Percentiles rank a stretch among this genome's conserved stretches.
These are phyloP conservation scores for Cyphomyrmex costatus DNA, from an alignment of 1,140 invertebrate genomes.

Conservation along the genomic window DNA sequence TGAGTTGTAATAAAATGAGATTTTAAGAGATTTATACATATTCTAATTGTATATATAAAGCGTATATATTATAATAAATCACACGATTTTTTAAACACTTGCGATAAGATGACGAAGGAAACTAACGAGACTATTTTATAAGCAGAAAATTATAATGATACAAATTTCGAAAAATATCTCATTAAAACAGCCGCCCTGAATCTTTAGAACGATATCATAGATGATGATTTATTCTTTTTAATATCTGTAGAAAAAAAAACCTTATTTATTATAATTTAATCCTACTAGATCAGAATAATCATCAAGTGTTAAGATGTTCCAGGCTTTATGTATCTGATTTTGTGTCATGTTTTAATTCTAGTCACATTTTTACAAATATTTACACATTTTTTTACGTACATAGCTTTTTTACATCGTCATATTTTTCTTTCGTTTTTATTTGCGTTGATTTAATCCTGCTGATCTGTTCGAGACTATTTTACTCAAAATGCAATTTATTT, in stretches of 20 bases:
- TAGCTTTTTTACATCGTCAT: background rate
- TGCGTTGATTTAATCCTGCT: background rate
- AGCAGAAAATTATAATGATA: conserved; percentile 11
- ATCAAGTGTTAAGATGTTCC: background rate
- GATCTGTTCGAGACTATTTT: background rate
- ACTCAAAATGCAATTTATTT: too few relatives aligned
- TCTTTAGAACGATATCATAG: background rate
- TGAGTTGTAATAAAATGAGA: conserved; percentile 41
- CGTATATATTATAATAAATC: background rate
- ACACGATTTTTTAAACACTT: conserved; percentile 9
- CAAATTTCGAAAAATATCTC: background rate
- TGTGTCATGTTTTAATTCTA: background rate
- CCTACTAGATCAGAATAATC: background rate
- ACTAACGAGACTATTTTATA: conserved; percentile 3
- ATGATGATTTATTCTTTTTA: background rate
- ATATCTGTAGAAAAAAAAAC: background rate
- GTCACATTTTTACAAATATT: conserved; percentile 3
- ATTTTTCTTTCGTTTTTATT: background rate
- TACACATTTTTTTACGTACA: background rate
- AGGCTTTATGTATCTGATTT: background rate
- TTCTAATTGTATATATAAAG: conserved; percentile 22
- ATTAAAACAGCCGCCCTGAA: background rate
- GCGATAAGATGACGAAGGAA: background rate
- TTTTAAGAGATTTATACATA: conserved; percentile 9
- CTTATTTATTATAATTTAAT: background rate